Base-by-base conservation (phyloP, 2,797 vertebrate genomes). In the Malacoraja senta region DNA sequence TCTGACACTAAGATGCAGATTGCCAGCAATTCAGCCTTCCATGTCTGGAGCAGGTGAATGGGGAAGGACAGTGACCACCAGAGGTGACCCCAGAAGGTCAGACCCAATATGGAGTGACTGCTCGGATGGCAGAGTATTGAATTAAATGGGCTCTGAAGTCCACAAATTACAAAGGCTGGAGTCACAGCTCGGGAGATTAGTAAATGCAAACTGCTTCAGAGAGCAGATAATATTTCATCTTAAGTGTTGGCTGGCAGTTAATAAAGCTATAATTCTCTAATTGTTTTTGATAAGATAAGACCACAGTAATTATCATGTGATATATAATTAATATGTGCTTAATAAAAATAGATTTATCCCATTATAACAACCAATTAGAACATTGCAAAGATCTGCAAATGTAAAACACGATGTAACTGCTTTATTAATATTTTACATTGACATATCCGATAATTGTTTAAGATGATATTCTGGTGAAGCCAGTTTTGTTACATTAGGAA, bases 401-500 rank as follows among this genome's bases (percentile, higher is more conserved):
- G 24, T 72, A 72, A 72, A 91, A 35, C 24, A 38, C 15, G 3
- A 35, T 35, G 32, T 68, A 90, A 90, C 29, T 90, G 63, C 71
- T 76, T 92, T 92, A 92, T 92, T 29, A 92, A 92, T 92, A 76
- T 74, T 92, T 92, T 8, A 92, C n/a, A 58, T 21, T 92, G 90
- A 12, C 71, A 53, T 68, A 29, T 92, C 12, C 38, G 44, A 53
- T 92, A 76, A 92, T 91, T 76, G 38, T 38, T 74, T 24, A 29
- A 91, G 71, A 74, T 86, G 58, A 86, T 44, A 91, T 44, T 9
- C 68, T 72, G 44, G 44, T 53, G 44, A 53, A 53, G 17, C 6
- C 8, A 15, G 17, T 68, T 17, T 13, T 58, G 35, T 58, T 92
- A 17, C 44, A 53, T n/a, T 26, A 44, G 68, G 44, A 76, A 10